Percentiles rank a stretch among this genome's conserved stretches.
phyloP scores from a whole-genome alignment of 2,113 vertebrate genomes.

The Kryptolebias marmoratus region DNA sequence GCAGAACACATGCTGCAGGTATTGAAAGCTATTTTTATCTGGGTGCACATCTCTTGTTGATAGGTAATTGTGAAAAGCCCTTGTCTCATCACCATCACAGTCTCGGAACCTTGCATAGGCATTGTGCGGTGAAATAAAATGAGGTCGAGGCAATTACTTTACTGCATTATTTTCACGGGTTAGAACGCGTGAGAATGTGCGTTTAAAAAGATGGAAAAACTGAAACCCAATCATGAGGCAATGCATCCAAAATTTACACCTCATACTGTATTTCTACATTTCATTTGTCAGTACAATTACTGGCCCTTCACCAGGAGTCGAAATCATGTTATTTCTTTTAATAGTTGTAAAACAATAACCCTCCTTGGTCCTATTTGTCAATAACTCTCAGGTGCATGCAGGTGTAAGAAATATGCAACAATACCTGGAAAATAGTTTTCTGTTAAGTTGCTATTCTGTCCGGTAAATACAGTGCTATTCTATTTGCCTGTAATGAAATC shows the following conservation, averaged over 20 bases:
- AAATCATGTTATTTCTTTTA: slow-evolving; percentile 48
- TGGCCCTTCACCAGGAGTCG: slow-evolving; percentile 14
- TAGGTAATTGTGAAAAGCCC: slow-evolving; percentile 57
- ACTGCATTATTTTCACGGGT: slow-evolving; percentile 13
- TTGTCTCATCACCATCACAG: slow-evolving; percentile 45
- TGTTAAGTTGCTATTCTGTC: slow-evolving; percentile 38
- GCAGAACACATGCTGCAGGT: slow-evolving; percentile 59
- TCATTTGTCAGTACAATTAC: slow-evolving; percentile 41
- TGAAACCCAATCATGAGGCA: neutral
- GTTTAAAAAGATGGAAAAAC: slow-evolving; percentile 16
- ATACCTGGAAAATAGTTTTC: slow-evolving; percentile 47
- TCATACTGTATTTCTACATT: slow-evolving; percentile 22
- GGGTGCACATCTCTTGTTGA: slow-evolving; percentile 60
- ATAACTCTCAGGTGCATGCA: slow-evolving; percentile 30
- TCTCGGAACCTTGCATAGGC: slow-evolving; percentile 33
- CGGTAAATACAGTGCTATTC: slow-evolving; percentile 50
- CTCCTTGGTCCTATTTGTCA: slow-evolving; percentile 56
- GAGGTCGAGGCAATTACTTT: slow-evolving; percentile 13
- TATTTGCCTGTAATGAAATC: slow-evolving; percentile 66
- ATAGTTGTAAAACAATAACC: slow-evolving; percentile 46
- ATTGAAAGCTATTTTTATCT: slow-evolving; percentile 57
- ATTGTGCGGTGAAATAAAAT: slow-evolving; percentile 33
- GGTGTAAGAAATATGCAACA: slow-evolving; percentile 33
- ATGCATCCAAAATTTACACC: slow-evolving; percentile 31
- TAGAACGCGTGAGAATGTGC: neutral